Base-by-base conservation (phyloP, 2,888 invertebrate genomes). In the Pocota personata region DNA sequence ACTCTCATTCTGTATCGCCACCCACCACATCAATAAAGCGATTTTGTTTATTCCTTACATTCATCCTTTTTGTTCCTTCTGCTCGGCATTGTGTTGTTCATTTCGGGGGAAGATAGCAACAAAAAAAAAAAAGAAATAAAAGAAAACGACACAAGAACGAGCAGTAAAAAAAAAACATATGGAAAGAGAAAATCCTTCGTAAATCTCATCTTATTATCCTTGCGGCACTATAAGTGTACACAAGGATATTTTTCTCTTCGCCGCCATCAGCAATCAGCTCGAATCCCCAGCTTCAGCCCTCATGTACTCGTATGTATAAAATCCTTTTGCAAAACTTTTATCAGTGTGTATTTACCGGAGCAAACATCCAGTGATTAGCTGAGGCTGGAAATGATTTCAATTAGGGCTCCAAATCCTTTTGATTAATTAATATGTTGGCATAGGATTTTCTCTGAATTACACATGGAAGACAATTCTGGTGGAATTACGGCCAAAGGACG, bases 201-300 rank as follows among this genome's bases (percentile, higher is more conserved):
- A 82, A 82, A 86, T 86, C 82, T 82, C 76, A 82, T 86, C 86
- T 86, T 82, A 86, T 86, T 82, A 86, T 86, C 86, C 82, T 66
- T 82, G 76, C 67, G 82, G 76, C 82, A 86, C 86, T 82, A 86
- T 82, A 82, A 86, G 82, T 86, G 82, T 86, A 82, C 76, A 84
- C 69, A 80, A 76, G 62, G 82, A 86, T 67, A 82, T 82, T 77
- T 86, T 76, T 35, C 64, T 71, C 16, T 62, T 12, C 64, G 46
- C 67, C 78, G 30, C 78, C 83, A 78, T 73, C 66, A 73, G 60
- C 60, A 78, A 73, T 83, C 78, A 78, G 46, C n/a, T 32, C 40
- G 16, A 37, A 6, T 19, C 35, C 16, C 8, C 2, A 40, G 5
- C 50, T 3, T 6, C 3, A 16, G 5, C 16, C 30, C 27, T 3